These are phyloP conservation scores for Camponotus floridanus DNA, from an alignment of 1,140 invertebrate genomes.

Conservation along the genomic window DNA sequence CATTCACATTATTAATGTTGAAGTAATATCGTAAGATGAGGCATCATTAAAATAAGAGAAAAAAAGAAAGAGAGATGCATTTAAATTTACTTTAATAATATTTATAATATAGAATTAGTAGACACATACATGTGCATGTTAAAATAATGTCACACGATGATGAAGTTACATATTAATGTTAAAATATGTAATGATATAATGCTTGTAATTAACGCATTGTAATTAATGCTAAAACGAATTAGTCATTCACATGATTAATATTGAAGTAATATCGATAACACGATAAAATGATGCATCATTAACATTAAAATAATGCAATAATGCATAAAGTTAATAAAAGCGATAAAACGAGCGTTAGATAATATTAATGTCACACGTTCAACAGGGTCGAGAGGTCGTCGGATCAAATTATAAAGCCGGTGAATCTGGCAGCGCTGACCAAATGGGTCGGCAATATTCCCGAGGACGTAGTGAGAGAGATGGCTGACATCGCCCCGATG, in stretches of 20 bases:
- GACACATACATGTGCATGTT: neutral
- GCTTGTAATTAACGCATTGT: neutral
- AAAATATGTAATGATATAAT: constrained; percentile 23
- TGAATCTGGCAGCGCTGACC: constrained; percentile 97
- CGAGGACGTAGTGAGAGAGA: constrained; percentile 95
- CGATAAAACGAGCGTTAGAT: neutral
- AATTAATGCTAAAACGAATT: constrained; percentile 6
- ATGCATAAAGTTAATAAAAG: constrained; percentile 22
- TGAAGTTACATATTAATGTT: constrained; percentile 7
- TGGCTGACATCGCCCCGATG: constrained; percentile 97
- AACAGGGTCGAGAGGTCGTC: constrained; percentile 97
- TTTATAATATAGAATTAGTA: neutral
- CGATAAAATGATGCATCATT: neutral
- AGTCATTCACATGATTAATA: constrained; percentile 11
- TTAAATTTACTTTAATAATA: neutral
- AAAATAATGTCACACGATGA: constrained; percentile 2
- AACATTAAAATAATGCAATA: neutral
- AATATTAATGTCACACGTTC: constrained; percentile 16
- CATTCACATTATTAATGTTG: neutral
- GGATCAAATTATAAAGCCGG: constrained; percentile 99
- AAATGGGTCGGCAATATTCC: constrained; percentile 99
- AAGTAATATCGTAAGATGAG: constrained; percentile 7
- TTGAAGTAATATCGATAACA: neutral
- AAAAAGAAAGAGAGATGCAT: neutral
- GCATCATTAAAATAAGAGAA: neutral